Percentiles rank a stretch among this genome's conserved stretches.
Evolutionary conservation across 2,888 invertebrate genomes (phyloP).

Genomic region (Neelides folsomi): DNA sequence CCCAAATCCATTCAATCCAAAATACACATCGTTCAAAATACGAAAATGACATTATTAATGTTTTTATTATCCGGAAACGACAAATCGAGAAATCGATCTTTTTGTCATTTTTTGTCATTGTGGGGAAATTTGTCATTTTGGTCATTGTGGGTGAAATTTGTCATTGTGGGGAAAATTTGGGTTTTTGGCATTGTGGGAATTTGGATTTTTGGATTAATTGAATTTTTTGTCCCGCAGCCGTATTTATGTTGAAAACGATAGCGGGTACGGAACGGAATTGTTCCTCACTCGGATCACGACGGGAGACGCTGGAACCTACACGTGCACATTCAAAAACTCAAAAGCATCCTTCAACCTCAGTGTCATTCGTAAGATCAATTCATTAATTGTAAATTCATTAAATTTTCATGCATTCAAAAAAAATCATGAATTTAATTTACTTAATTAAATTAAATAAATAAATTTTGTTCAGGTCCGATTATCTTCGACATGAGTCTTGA

Average conservation of each 20-base stretch:
- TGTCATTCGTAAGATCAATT: slow-evolving; percentile 28
- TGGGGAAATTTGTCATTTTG: no score
- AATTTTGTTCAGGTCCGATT: slow-evolving; percentile 25
- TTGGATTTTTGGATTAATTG: not conserved
- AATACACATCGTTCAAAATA: not conserved
- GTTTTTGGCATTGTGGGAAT: not conserved
- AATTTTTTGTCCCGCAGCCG: slow-evolving; percentile 21
- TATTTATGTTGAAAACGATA: slow-evolving; percentile 5
- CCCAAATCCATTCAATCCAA: not conserved
- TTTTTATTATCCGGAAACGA: no score
- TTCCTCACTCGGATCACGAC: slow-evolving; percentile 31
- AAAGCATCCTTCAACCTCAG: slow-evolving; percentile 29
- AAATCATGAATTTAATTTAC: no score
- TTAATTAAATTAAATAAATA: no score
- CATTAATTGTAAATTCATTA: no score
- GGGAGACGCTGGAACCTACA: slow-evolving; percentile 28
- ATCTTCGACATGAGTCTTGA: slow-evolving; percentile 26
- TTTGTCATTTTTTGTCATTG: no score
- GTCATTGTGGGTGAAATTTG: no score
- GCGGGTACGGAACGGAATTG: slow-evolving; percentile 28
- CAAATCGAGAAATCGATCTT: no score
- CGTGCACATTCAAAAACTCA: slow-evolving; percentile 21
- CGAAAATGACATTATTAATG: no score
- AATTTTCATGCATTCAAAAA: no score
- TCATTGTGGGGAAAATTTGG: no score